Percentiles rank a stretch among this genome's conserved stretches.
phyloP scores from a whole-genome alignment of 2,113 vertebrate genomes.

The Antechinus flavipes region DNA sequence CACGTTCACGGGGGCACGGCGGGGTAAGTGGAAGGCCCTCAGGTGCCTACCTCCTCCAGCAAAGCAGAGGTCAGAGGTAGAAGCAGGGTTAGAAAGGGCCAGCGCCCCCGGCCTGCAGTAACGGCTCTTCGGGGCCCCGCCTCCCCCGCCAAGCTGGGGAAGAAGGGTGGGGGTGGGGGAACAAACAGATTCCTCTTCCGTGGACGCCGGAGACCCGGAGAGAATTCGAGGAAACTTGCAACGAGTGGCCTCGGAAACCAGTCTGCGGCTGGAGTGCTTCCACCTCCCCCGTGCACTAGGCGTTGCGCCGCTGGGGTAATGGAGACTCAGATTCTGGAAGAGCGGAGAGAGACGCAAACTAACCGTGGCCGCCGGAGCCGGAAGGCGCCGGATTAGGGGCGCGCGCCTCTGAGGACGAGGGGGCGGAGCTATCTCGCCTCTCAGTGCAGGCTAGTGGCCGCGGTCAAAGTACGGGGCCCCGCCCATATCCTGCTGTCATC shows the following conservation, averaged over 20 bases:
- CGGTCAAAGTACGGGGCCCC: not conserved
- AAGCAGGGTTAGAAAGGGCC: slow-evolving; percentile 48
- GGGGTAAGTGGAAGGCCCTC: slow-evolving; percentile 37
- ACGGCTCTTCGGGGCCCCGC: slow-evolving; percentile 50
- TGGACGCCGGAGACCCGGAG: not conserved
- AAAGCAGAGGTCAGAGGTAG: slow-evolving; percentile 51
- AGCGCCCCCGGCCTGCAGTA: slow-evolving; percentile 38
- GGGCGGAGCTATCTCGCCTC: not conserved
- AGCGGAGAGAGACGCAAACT: not conserved
- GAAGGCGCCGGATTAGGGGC: slow-evolving; percentile 76
- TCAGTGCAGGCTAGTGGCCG: not conserved
- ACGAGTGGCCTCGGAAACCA: not conserved
- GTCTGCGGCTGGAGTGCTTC: not conserved
- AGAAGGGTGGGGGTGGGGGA: slow-evolving; percentile 28
- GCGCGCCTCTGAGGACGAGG: slow-evolving; percentile 64
- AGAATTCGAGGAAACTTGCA: not conserved
- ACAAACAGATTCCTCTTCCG: slow-evolving; percentile 35
- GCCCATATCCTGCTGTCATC: slow-evolving; percentile 7
- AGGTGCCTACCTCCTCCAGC: slow-evolving; percentile 71
- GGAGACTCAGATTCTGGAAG: slow-evolving; percentile 15
- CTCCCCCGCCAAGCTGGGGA: slow-evolving; percentile 53
- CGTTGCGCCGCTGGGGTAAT: not conserved
- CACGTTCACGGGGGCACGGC: not conserved
- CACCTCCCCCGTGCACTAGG: too few relatives aligned
- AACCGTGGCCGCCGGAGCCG: slow-evolving; percentile 64